These are phyloP conservation scores for Caerostris extrusa DNA, from an alignment of 1,140 invertebrate species.

Conservation along the genomic window DNA sequence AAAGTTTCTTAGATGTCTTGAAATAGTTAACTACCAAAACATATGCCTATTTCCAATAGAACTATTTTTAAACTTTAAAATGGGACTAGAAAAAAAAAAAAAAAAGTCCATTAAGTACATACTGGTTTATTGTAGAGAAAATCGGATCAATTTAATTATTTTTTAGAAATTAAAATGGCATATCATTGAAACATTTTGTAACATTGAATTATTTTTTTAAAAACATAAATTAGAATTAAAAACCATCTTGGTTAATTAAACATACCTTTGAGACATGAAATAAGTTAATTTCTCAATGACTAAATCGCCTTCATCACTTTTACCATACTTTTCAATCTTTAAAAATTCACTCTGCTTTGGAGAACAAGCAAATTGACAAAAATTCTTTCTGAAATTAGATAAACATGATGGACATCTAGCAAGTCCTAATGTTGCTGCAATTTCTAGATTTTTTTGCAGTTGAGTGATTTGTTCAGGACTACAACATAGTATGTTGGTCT, in stretches of 20 bases:
- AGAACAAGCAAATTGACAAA: slow-evolving; percentile 79
- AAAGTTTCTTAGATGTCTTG: no score
- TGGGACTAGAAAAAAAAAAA: no score
- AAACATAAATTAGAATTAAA: neutral
- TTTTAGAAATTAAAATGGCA: neutral
- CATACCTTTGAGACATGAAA: slow-evolving; percentile 69
- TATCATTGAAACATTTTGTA: neutral
- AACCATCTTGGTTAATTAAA: neutral
- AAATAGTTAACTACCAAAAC: no score
- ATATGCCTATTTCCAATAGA: no score
- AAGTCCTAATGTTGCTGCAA: slow-evolving; percentile 74
- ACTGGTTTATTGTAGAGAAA: no score
- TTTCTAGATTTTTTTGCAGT: slow-evolving; percentile 18
- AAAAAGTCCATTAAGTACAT: no score
- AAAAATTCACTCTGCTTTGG: slow-evolving; percentile 78
- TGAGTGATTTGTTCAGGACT: slow-evolving; percentile 39
- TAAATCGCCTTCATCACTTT: slow-evolving; percentile 58
- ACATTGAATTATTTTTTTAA: neutral
- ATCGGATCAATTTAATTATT: no score
- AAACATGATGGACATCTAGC: slow-evolving; percentile 79
- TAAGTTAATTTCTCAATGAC: slow-evolving; percentile 70
- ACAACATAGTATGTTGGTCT: slow-evolving; percentile 64
- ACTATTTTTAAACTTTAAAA: no score
- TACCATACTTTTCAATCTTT: slow-evolving; percentile 61
- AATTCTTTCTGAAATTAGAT: slow-evolving; percentile 78